Percentiles rank a stretch among this genome's conserved stretches.
Conservation (phyloP, 2,888 invertebrate species). For the Cephonodes hylas region DNA sequence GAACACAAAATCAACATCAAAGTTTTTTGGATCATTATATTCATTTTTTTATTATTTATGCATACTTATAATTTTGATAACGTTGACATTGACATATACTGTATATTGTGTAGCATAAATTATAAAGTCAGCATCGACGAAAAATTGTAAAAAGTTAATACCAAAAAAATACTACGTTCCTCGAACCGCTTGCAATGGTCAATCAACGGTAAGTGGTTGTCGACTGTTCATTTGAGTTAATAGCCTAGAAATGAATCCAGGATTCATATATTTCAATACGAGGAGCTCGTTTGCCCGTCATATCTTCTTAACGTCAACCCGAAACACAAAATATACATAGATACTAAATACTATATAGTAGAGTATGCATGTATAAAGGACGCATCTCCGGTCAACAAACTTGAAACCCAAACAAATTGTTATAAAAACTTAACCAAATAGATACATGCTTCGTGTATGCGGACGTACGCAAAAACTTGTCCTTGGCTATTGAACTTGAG, state of each 20-base stretch:
- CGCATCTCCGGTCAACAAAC: neutral
- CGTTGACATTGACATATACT: neutral
- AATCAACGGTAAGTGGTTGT: neutral
- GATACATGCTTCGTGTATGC: constrained; percentile 10
- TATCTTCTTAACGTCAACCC: no score
- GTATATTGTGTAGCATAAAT: neutral
- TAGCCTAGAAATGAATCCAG: no score
- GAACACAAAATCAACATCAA: constrained; percentile 55
- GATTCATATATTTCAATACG: no score
- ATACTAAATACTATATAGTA: no score
- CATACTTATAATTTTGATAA: neutral
- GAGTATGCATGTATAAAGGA: no score
- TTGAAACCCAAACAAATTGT: neutral
- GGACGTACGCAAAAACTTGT: constrained; percentile 18
- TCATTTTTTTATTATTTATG: constrained; percentile 12
- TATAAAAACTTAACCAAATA: constrained; percentile 1
- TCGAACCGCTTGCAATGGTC: neutral
- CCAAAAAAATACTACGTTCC: neutral
- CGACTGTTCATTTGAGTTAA: no score
- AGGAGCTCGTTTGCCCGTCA: no score
- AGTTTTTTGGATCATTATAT: constrained; percentile 44
- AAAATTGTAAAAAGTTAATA: neutral
- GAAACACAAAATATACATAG: no score
- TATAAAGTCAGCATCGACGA: neutral
- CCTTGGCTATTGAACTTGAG: constrained; percentile 21